phyloP scores from a whole-genome alignment of 2,113 vertebrate genomes.

The Mirza zaza region DNA sequence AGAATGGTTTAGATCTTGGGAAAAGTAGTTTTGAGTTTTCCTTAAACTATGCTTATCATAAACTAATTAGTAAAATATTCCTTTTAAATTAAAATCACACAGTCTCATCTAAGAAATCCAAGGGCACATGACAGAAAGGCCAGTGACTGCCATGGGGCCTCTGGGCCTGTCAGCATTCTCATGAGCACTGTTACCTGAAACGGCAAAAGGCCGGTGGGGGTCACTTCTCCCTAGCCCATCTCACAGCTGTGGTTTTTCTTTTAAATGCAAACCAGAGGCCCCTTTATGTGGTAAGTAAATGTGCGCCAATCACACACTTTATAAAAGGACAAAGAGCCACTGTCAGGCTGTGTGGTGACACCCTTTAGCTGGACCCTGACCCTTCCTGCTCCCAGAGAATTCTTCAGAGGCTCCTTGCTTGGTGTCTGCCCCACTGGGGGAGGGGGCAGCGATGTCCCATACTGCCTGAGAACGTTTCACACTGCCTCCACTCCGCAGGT shows the following conservation, averaged over 20 bases:
- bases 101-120: not conserved
- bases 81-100: not conserved
- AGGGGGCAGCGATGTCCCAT: not conserved
- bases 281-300: not conserved
- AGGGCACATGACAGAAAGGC: not conserved
- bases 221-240: too few relatives aligned
- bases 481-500: conserved; percentile 47
- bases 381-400: not conserved
- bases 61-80: not conserved
- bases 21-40: not conserved
- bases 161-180: not conserved
- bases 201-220: not conserved
- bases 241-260: not conserved
- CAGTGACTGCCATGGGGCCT: not conserved
- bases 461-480: conserved; percentile 36
- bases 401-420: conserved; percentile 45
- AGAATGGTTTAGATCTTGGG: not conserved
- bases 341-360: not conserved
- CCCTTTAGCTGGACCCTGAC: not conserved
- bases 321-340: conserved; percentile 10
- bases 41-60: not conserved
- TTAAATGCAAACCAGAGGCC: not conserved
- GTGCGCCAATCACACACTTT: not conserved
- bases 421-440: conserved; percentile 41
- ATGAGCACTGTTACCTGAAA: not conserved